Evolutionary conservation across 2,797 vertebrate genomes (phyloP).

Genomic region (Huso huso): DNA sequence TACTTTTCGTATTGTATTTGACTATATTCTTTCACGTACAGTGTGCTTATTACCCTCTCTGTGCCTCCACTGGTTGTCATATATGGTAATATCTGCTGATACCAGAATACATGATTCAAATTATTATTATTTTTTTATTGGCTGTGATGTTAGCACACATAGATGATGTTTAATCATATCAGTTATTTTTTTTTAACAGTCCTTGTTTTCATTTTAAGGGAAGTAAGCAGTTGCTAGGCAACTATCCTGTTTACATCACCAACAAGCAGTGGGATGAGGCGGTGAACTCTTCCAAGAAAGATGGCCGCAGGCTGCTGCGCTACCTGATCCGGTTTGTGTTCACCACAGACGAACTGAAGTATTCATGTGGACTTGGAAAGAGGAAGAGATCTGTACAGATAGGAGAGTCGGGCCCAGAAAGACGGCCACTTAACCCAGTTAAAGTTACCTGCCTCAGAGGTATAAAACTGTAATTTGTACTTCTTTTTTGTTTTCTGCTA

Average conservation of each 20-base stretch:
- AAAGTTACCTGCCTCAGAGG: slow-evolving; percentile 99
- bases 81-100: no score
- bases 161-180: neutral
- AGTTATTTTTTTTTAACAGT: neutral
- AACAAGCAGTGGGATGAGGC: slow-evolving; percentile 99
- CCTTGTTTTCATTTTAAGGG: slow-evolving; percentile 58
- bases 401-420: slow-evolving; percentile 90
- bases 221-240: slow-evolving; percentile 95
- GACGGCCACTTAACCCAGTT: slow-evolving; percentile 93
- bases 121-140: neutral
- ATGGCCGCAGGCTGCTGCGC: slow-evolving; percentile 86
- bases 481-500: neutral
- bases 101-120: no score
- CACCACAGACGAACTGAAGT: slow-evolving; percentile 98
- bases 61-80: no score
- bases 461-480: slow-evolving; percentile 39
- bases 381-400: slow-evolving; percentile 97
- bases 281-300: slow-evolving; percentile 97
- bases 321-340: slow-evolving; percentile 98
- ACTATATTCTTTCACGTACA: no score
- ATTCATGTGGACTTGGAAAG: slow-evolving; percentile 97
- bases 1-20: no score
- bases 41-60: no score
- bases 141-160: neutral
- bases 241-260: slow-evolving; percentile 95